phyloP scores from a whole-genome alignment of 2,797 vertebrate species.

The Arctocebus calabarensis region DNA sequence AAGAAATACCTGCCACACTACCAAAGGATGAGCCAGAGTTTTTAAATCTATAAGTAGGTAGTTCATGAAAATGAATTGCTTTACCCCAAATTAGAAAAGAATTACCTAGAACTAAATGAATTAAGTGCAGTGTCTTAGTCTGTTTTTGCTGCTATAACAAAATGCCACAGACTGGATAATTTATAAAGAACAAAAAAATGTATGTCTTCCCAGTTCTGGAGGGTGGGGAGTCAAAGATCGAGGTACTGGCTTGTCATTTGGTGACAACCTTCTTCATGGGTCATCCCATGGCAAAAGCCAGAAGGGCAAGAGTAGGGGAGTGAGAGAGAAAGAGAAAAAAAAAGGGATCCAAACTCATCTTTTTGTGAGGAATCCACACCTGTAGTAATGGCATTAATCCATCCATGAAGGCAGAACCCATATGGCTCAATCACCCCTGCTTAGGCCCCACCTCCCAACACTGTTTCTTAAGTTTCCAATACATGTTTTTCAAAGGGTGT shows the following conservation, averaged over 20 bases:
- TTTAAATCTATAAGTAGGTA: slow-evolving; percentile 19
- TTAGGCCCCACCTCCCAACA: neutral
- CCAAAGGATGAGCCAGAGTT: neutral
- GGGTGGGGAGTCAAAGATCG: neutral
- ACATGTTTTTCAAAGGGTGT: neutral
- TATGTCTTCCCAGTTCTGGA: neutral
- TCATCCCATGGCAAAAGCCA: neutral
- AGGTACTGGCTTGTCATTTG: neutral
- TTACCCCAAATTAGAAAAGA: neutral
- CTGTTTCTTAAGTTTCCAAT: neutral
- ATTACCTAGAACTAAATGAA: neutral
- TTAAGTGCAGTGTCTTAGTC: neutral
- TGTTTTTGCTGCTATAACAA: neutral
- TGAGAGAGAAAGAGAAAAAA: no score
- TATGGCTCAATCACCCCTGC: no score
- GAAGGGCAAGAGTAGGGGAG: no score
- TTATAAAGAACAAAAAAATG: neutral
- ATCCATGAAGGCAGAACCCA: no score
- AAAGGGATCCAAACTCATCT: neutral
- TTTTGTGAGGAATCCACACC: neutral
- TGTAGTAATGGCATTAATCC: no score
- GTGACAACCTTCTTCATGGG: neutral
- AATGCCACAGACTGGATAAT: neutral
- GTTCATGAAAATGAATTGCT: neutral
- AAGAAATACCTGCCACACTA: neutral